Evolutionary conservation across 1,140 invertebrate genomes (phyloP).

Genomic region (Cherax quadricarinatus): DNA sequence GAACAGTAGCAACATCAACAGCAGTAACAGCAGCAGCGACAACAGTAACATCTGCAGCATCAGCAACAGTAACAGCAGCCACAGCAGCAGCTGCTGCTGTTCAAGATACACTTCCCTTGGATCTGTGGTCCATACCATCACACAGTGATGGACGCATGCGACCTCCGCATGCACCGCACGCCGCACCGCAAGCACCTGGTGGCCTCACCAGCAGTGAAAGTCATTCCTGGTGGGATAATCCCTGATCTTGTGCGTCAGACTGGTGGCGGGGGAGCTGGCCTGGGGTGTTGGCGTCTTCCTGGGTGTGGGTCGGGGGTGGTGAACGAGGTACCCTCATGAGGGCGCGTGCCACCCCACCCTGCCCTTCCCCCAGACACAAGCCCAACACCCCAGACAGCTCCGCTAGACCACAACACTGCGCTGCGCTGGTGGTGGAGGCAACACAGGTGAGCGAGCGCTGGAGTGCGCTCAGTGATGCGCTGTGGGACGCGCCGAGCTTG

Average conservation of each 20-base stretch:
- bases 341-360: conserved; percentile 37
- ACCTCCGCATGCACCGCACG: background rate
- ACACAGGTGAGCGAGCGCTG: background rate
- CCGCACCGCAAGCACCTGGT: conserved; percentile 12
- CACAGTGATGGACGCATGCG: background rate
- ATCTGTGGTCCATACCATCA: no score
- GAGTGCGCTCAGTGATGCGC: background rate
- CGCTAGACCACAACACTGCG: background rate
- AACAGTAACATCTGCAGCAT: no score
- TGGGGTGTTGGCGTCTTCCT: background rate
- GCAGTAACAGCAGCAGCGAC: no score
- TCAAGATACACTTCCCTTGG: no score
- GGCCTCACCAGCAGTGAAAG: conserved; percentile 10
- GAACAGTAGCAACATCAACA: no score
- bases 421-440: background rate
- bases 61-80: no score
- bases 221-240: conserved; percentile 41
- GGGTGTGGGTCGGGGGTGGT: background rate
- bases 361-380: background rate
- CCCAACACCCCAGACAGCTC: background rate
- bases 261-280: background rate
- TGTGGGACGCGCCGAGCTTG: background rate
- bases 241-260: conserved; percentile 40
- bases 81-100: no score
- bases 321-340: conserved; percentile 22